A percentile compares a stretch with the other conserved stretches of the same genome.
These are phyloP conservation scores for Hypselothyrea guttata DNA, from an alignment of 2,888 invertebrate species.

Conservation along the genomic window DNA sequence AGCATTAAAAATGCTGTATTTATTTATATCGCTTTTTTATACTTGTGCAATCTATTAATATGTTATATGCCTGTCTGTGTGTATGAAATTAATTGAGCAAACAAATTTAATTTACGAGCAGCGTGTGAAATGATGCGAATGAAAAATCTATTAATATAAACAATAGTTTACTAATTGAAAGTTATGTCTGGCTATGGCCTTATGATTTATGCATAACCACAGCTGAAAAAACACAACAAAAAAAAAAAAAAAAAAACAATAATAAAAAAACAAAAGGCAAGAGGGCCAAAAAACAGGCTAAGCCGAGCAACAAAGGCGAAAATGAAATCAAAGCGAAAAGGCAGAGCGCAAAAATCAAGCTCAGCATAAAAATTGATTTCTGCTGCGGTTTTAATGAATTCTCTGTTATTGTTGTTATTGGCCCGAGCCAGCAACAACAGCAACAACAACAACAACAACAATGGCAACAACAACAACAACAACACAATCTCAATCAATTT, in stretches of 20 bases:
- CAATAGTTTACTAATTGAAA: constrained; percentile 76
- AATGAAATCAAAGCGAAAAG: constrained; percentile 29
- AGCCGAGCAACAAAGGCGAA: constrained; percentile 18
- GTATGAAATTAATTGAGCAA: constrained; percentile 64
- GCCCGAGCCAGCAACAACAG: constrained; percentile 41
- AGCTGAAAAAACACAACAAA: constrained; percentile 20
- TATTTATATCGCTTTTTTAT: too few species aligned
- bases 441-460: constrained; percentile 17
- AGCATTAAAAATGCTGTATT: too few species aligned
- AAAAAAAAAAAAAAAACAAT: constrained; percentile 2
- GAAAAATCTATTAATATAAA: constrained; percentile 69
- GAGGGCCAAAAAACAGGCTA: constrained; percentile 13
- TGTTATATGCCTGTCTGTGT: constrained; percentile 6
- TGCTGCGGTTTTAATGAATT: constrained; percentile 73
- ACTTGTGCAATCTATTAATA: background rate
- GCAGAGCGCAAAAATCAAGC: constrained; percentile 49
- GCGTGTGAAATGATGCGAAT: constrained; percentile 27
- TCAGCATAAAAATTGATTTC: constrained; percentile 70
- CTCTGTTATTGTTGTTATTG: constrained; percentile 35
- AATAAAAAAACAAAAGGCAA: constrained; percentile 16
- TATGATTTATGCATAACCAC: constrained; percentile 55
- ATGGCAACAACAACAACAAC: constrained; percentile 45
- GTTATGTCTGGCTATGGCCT: constrained; percentile 49
- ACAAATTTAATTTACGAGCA: constrained; percentile 54
- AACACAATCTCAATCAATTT: constrained; percentile 79